These are phyloP conservation scores for Poecilia velifera DNA, from an alignment of 2,797 vertebrate genomes.

Conservation along the genomic window DNA sequence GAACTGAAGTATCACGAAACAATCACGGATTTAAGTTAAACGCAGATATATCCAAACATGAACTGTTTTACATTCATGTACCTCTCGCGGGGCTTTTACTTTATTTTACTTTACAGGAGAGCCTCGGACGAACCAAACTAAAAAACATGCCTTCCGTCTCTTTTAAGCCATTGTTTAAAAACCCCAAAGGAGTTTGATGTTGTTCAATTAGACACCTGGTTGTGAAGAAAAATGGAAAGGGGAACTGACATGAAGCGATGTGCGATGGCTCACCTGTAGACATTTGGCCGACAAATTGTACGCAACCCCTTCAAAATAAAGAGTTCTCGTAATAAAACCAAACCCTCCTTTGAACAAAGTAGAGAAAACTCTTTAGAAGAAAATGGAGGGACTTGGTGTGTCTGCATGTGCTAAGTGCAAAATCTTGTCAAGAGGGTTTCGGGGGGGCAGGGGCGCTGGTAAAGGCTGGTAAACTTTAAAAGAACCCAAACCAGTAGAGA, in stretches of 20 bases:
- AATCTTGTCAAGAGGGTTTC: slow-evolving; percentile 36
- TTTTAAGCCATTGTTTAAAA: slow-evolving; percentile 16
- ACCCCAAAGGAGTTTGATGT: not conserved
- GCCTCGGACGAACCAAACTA: slow-evolving; percentile 35
- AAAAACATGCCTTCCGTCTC: slow-evolving; percentile 32
- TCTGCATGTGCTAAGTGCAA: slow-evolving; percentile 53
- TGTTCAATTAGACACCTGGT: slow-evolving; percentile 19
- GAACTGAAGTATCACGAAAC: slow-evolving; percentile 64
- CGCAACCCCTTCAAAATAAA: slow-evolving; percentile 49
- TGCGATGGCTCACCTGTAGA: slow-evolving; percentile 47
- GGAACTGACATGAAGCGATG: slow-evolving; percentile 48
- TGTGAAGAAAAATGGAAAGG: slow-evolving; percentile 40
- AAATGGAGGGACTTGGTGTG: slow-evolving; percentile 31
- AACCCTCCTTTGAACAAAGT: slow-evolving; percentile 5
- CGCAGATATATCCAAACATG: slow-evolving; percentile 63
- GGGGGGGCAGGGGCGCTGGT: not conserved
- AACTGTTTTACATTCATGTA: slow-evolving; percentile 76
- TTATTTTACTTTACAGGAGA: slow-evolving; percentile 46
- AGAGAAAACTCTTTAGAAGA: slow-evolving; percentile 14
- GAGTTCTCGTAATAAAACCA: slow-evolving; percentile 51
- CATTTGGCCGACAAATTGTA: slow-evolving; percentile 38
- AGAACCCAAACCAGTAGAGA: slow-evolving; percentile 34
- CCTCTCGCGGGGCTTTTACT: slow-evolving; percentile 46
- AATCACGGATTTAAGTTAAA: slow-evolving; percentile 54
- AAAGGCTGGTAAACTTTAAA: slow-evolving; percentile 40